These are phyloP conservation scores for Nomia melanderi DNA, from an alignment of 1,140 invertebrate species.

Conservation along the genomic window DNA sequence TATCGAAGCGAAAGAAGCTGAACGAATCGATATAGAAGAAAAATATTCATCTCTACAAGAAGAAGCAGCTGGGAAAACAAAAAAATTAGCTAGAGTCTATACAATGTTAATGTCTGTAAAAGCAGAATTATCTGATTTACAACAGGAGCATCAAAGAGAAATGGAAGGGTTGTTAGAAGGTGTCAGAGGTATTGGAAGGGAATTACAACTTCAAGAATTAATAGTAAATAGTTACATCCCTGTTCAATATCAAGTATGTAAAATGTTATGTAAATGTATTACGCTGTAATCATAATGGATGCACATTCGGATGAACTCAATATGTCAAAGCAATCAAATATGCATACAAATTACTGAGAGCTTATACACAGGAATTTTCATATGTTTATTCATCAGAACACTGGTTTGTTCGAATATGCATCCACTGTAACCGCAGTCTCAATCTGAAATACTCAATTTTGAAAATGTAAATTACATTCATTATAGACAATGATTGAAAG, in stretches of 20 bases:
- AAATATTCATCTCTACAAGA: constrained; percentile 97
- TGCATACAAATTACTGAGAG: too few relatives aligned
- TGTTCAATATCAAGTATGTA: constrained; percentile 89
- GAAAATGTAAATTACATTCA: neutral
- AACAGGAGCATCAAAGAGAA: constrained; percentile 97
- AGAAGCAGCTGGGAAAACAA: constrained; percentile 94
- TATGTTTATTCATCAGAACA: too few relatives aligned
- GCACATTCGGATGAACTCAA: too few relatives aligned
- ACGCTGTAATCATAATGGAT: too few relatives aligned
- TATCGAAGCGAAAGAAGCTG: constrained; percentile 93
- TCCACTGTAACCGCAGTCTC: too few relatives aligned
- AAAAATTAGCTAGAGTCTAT: constrained; percentile 95
- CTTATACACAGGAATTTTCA: too few relatives aligned
- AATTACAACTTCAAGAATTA: constrained; percentile 94
- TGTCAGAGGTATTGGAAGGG: constrained; percentile 92
- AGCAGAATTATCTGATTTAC: constrained; percentile 92
- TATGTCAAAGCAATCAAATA: too few relatives aligned
- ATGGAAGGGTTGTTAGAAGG: constrained; percentile 97
- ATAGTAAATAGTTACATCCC: constrained; percentile 95
- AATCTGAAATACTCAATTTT: neutral
- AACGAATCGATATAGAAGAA: constrained; percentile 97
- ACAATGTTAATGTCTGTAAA: constrained; percentile 91
- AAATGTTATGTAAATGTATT: neutral
- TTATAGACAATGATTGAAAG: constrained; percentile 92
- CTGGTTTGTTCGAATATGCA: too few relatives aligned